A percentile compares a stretch with the other conserved stretches of the same genome.
Conservation (phyloP, 2,113 vertebrate species). For the Pandion haliaetus region DNA sequence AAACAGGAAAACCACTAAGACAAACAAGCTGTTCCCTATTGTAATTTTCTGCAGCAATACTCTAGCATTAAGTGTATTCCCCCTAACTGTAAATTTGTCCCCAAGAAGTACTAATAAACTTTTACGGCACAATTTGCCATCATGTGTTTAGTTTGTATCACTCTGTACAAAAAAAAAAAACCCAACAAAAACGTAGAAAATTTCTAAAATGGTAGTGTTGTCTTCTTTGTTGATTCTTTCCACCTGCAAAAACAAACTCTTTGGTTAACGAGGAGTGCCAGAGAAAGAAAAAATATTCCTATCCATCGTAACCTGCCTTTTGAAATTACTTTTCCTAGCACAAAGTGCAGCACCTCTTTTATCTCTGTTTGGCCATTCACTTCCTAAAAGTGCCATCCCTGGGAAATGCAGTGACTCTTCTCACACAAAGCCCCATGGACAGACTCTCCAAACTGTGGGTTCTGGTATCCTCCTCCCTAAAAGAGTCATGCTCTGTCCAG, state of each 20-base stretch:
- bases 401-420: not conserved
- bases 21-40: not conserved
- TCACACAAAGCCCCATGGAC: not conserved
- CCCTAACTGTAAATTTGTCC: not conserved
- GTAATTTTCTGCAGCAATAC: slow-evolving; percentile 1
- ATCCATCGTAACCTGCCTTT: not conserved
- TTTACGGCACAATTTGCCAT: not conserved
- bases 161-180: not conserved
- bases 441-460: not conserved
- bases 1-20: slow-evolving; percentile 52
- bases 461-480: not conserved
- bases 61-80: not conserved
- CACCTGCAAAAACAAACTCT: not conserved
- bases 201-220: not conserved
- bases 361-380: not conserved
- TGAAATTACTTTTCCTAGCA: not conserved
- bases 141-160: not conserved
- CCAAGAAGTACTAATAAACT: not conserved
- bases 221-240: not conserved
- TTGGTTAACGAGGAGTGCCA: not conserved
- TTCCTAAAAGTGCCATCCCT: not conserved
- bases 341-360: not conserved
- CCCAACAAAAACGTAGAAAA: not conserved
- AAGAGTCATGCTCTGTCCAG: not conserved
- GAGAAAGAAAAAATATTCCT: slow-evolving; percentile 12